Percentiles rank a stretch among this genome's conserved stretches.
Evolutionary conservation across 2,113 vertebrate genomes (phyloP).

Genomic region (Damaliscus lunatus): DNA sequence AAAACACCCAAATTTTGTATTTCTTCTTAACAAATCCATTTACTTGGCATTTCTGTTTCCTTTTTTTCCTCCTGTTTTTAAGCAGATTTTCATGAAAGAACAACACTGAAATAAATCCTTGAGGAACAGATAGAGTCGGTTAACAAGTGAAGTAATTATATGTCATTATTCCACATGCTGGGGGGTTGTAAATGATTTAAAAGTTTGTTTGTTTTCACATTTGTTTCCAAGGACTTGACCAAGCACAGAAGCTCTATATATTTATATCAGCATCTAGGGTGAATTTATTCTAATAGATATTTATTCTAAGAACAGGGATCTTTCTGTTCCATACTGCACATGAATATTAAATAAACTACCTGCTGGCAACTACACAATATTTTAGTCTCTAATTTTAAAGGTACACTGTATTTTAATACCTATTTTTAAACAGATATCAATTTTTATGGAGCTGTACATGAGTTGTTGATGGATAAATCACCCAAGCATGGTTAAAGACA

Average conservation of each 20-base stretch:
- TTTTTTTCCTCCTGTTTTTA: not conserved
- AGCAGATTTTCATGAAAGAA: conserved; percentile 12
- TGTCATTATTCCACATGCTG: not conserved
- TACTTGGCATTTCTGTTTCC: conserved; percentile 18
- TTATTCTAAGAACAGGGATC: conserved; percentile 44
- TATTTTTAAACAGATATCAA: conserved; percentile 92
- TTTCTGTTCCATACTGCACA: conserved; percentile 78
- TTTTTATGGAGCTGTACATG: conserved; percentile 98
- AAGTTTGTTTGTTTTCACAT: conserved; percentile 52
- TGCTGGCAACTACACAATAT: conserved; percentile 86
- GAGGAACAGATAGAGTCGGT: not conserved
- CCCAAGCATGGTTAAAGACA: conserved; percentile 99
- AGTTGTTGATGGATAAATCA: conserved; percentile 98
- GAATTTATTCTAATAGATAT: conserved; percentile 8
- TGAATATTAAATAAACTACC: conserved; percentile 88
- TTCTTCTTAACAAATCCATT: not conserved
- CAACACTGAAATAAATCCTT: not conserved
- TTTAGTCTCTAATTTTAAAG: conserved; percentile 95
- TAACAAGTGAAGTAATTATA: conserved; percentile 12
- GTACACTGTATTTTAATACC: conserved; percentile 93
- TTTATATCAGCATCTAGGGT: not conserved
- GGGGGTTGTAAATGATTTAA: conserved; percentile 29
- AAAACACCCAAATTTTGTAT: not conserved
- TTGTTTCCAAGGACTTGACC: conserved; percentile 42
- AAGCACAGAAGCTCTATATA: conserved; percentile 1